Percentiles rank a stretch among this genome's conserved stretches.
phyloP scores from a whole-genome alignment of 2,888 invertebrate genomes.

The Cosmia pyralina region DNA sequence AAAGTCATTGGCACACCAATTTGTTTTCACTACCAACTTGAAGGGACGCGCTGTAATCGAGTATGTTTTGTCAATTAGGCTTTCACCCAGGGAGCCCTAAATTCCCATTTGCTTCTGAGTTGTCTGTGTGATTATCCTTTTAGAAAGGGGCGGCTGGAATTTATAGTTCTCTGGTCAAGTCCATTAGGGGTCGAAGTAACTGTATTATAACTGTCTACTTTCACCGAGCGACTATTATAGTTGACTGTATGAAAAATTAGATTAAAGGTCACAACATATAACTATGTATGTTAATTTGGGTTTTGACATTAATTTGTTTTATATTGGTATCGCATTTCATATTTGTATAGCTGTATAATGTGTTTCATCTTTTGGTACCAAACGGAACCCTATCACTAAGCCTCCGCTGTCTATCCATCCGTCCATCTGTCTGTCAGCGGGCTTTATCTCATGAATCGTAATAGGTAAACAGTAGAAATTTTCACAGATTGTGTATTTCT shows the following conservation, averaged over 20 bases:
- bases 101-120: conserved; percentile 83
- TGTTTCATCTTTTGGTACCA: no score
- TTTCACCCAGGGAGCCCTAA: conserved; percentile 80
- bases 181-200: conserved; percentile 80
- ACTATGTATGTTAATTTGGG: conserved; percentile 33
- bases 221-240: conserved; percentile 47
- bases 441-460: no score
- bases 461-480: no score
- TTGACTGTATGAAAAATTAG: conserved; percentile 49
- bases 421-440: no score
- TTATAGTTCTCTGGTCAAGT: conserved; percentile 85
- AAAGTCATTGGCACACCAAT: conserved; percentile 71
- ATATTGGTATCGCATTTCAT: neutral
- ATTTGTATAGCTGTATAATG: no score
- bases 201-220: conserved; percentile 67
- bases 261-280: conserved; percentile 35
- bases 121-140: conserved; percentile 86
- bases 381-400: no score
- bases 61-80: conserved; percentile 87
- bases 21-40: conserved; percentile 70
- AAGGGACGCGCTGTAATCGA: conserved; percentile 74
- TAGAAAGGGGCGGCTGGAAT: conserved; percentile 82
- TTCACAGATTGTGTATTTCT: no score
- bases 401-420: no score
- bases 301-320: conserved; percentile 17